Conservation (phyloP, 2,888 invertebrate genomes). For the Cephus spinipes region DNA sequence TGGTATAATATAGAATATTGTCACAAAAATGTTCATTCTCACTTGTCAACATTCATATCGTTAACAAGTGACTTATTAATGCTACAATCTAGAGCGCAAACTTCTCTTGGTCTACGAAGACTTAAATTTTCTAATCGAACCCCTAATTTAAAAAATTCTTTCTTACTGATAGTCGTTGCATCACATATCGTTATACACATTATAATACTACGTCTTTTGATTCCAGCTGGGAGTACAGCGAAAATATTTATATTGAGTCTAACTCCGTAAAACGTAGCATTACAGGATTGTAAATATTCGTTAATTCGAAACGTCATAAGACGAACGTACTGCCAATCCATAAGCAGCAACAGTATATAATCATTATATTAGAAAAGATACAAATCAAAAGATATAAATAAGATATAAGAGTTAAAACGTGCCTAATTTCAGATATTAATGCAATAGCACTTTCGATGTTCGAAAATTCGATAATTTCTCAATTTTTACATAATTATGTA, state of each 20-base stretch:
- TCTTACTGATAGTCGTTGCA: conserved; percentile 25
- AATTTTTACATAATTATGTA: not conserved
- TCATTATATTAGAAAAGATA: not conserved
- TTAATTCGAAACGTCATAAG: not conserved
- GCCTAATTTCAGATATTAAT: not conserved
- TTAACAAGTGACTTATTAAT: not conserved
- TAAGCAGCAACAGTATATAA: not conserved
- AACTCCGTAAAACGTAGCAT: not conserved
- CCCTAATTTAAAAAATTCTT: conserved; percentile 2
- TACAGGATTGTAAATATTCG: not conserved
- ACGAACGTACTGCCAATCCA: not conserved
- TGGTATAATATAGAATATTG: conserved; percentile 19
- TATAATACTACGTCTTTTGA: not conserved
- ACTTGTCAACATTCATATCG: not conserved
- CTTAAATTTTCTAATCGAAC: not conserved
- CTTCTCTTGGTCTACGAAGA: conserved; percentile 16
- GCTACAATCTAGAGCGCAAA: not conserved
- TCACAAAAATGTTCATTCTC: conserved; percentile 12
- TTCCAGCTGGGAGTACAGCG: not conserved
- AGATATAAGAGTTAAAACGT: not conserved
- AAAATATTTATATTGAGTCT: not conserved
- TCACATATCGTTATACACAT: conserved; percentile 20
- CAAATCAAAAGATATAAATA: not conserved
- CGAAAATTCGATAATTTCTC: not conserved
- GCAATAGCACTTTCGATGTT: not conserved